A percentile compares a stretch with the other conserved stretches of the same genome.
phyloP scores from a whole-genome alignment of 2,113 vertebrate species.

The Sceloporus undulatus region DNA sequence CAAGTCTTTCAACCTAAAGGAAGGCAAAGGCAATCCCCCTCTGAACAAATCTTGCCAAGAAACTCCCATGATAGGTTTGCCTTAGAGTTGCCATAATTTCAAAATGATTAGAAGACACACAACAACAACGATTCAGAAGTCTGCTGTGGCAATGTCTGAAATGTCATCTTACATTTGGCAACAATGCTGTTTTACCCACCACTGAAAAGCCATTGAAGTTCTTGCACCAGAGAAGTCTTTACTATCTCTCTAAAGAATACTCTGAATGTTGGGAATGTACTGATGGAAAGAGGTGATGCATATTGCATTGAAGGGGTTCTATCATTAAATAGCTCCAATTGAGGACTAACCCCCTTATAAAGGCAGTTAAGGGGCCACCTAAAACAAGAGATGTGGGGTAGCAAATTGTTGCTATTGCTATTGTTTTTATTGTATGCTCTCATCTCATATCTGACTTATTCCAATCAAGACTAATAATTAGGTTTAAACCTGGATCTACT shows the following conservation, averaged over 20 bases:
- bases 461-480: too few species aligned
- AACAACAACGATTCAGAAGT: not conserved
- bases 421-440: not conserved
- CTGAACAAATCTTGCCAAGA: too few species aligned
- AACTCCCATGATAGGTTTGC: too few species aligned
- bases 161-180: not conserved
- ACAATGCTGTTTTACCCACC: not conserved
- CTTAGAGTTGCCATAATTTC: too few species aligned
- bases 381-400: not conserved
- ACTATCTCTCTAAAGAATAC: not conserved
- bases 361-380: not conserved
- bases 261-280: not conserved
- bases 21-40: too few species aligned
- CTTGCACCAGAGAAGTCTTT: not conserved
- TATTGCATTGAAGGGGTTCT: not conserved
- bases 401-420: not conserved
- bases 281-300: not conserved
- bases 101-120: too few species aligned
- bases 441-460: too few species aligned
- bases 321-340: not conserved
- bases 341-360: not conserved
- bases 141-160: not conserved
- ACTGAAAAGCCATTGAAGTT: not conserved
- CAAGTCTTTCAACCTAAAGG: too few species aligned
- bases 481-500: too few species aligned